These are phyloP conservation scores for Centruroides sculpturatus DNA, from an alignment of 1,140 invertebrate genomes.

Conservation along the genomic window DNA sequence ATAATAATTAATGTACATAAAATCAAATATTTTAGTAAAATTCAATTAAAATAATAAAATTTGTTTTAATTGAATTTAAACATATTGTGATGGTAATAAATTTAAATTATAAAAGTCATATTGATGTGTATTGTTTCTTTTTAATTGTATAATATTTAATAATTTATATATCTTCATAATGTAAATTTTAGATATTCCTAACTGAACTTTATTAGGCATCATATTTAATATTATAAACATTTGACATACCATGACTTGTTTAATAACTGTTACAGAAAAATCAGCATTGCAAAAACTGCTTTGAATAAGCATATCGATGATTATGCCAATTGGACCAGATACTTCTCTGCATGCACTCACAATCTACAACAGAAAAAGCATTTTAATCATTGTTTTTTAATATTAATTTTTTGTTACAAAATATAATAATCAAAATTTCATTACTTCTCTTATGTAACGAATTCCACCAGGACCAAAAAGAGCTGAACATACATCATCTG, in stretches of 20 bases:
- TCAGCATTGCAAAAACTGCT: constrained; percentile 30
- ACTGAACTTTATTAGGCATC: not conserved
- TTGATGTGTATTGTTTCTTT: no score
- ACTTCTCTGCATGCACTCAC: constrained; percentile 28
- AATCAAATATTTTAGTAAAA: no score
- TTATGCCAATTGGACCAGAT: constrained; percentile 19
- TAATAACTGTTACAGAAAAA: constrained; percentile 28
- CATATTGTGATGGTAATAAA: no score
- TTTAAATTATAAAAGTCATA: no score
- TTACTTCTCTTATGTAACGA: constrained; percentile 14
- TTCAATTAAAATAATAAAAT: no score
- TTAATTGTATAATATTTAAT: no score
- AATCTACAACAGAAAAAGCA: constrained; percentile 23
- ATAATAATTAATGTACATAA: no score
- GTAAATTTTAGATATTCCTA: no score
- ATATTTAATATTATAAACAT: constrained; percentile 3
- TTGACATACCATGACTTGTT: constrained; percentile 29
- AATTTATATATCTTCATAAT: no score
- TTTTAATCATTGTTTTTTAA: not conserved
- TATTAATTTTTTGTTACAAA: no score
- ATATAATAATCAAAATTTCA: not conserved
- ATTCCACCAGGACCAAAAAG: constrained; percentile 11
- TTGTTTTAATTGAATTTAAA: no score
- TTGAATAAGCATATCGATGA: constrained; percentile 29
- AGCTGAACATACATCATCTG: constrained; percentile 10